phyloP scores from a whole-genome alignment of 2,113 vertebrate genomes.

The Desmodus rotundus region DNA sequence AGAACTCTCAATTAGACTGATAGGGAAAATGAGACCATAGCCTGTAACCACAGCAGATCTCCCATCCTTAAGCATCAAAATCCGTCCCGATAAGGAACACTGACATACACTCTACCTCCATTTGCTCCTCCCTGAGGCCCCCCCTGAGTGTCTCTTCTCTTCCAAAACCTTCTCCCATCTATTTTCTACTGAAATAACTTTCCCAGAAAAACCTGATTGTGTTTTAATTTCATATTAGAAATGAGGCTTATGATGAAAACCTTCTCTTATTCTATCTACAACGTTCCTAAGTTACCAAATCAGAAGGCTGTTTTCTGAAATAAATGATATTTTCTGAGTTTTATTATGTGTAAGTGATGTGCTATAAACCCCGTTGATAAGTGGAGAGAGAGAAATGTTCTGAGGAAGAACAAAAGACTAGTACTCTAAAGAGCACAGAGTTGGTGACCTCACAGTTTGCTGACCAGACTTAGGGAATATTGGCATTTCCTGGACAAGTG shows the following conservation, averaged over 20 bases:
- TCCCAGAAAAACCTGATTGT: neutral
- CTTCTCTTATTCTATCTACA: neutral
- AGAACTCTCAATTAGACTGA: neutral
- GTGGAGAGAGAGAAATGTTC: neutral
- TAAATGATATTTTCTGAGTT: neutral
- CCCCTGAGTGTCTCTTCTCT: neutral
- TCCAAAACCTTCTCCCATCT: neutral
- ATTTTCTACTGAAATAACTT: neutral
- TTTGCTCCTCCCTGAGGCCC: neutral
- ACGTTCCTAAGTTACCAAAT: neutral
- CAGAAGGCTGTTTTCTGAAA: neutral
- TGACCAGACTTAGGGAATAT: neutral
- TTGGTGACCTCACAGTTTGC: neutral
- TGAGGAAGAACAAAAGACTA: neutral
- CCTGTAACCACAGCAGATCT: neutral
- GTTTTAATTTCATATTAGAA: neutral
- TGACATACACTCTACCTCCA: neutral
- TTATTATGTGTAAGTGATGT: neutral
- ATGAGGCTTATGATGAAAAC: neutral
- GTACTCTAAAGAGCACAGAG: neutral
- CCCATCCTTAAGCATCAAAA: neutral
- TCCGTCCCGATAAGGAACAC: neutral
- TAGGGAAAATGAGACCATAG: neutral
- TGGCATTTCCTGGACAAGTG: neutral
- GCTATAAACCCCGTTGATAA: neutral